Conservation (phyloP, 1,140 invertebrate species). For the Tetramorium simillimum region DNA sequence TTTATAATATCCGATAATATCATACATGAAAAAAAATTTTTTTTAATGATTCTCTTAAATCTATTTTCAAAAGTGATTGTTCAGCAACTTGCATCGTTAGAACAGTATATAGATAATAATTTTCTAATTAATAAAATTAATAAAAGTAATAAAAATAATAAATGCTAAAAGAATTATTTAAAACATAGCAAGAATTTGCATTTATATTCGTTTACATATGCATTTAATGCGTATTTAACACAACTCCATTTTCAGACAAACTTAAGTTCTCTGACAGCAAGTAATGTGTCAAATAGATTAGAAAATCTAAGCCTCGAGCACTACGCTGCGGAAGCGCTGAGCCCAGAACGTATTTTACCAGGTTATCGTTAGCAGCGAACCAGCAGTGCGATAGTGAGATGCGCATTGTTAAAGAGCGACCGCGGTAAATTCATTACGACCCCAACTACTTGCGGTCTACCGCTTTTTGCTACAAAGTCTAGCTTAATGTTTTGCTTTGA, state of each 20-base stretch:
- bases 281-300: conserved; percentile 72
- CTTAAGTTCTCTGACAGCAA: conserved; percentile 42
- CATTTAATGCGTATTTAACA: neutral
- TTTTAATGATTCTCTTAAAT: neutral
- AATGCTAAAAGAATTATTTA: neutral
- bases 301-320: conserved; percentile 66
- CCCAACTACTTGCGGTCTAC: conserved; percentile 58
- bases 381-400: conserved; percentile 63
- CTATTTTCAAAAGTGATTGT: conserved; percentile 1
- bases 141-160: neutral
- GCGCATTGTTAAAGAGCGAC: conserved; percentile 71
- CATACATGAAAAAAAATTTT: neutral
- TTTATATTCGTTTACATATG: neutral
- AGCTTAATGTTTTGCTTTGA: conserved; percentile 29
- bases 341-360: conserved; percentile 71
- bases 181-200: neutral
- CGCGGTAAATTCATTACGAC: conserved; percentile 71
- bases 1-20: conserved; percentile 7
- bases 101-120: neutral
- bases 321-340: conserved; percentile 58
- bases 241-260: conserved; percentile 36
- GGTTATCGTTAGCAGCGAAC: conserved; percentile 71
- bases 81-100: neutral
- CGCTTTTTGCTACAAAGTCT: conserved; percentile 23
- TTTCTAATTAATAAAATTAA: neutral